Evolutionary conservation across 2,888 invertebrate genomes (phyloP).

Genomic region (Harpagoxenus sublaevis): DNA sequence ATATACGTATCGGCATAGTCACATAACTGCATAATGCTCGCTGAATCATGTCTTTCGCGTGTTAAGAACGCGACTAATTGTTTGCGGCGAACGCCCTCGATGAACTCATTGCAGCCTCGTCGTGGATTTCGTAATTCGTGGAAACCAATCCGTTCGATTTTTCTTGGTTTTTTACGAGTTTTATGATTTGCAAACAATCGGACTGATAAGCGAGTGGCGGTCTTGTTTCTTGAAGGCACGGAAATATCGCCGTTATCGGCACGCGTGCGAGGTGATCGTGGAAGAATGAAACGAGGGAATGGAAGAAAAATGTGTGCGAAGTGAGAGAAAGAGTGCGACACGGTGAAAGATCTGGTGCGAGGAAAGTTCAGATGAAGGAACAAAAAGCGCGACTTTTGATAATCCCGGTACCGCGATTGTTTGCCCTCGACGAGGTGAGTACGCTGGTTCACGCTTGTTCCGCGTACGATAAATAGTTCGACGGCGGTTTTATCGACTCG

Average conservation of each 20-base stretch:
- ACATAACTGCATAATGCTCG: background rate
- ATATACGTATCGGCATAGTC: background rate
- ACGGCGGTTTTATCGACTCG: constrained; percentile 75
- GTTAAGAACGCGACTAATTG: constrained; percentile 14
- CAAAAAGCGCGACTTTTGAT: constrained; percentile 55
- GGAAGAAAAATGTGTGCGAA: background rate
- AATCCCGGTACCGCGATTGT: constrained; percentile 62
- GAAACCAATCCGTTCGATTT: constrained; percentile 49
- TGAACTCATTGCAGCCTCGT: constrained; percentile 61
- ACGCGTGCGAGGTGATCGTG: background rate
- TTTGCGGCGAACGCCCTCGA: constrained; percentile 46
- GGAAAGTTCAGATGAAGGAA: constrained; percentile 23
- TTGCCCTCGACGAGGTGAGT: constrained; percentile 50
- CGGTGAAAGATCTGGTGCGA: background rate
- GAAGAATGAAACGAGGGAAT: background rate
- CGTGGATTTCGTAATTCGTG: constrained; percentile 19
- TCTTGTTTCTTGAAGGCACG: constrained; percentile 54
- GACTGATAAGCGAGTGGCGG: constrained; percentile 60
- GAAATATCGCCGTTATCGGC: constrained; percentile 72
- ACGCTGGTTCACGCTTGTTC: constrained; percentile 58
- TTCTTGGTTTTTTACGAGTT: constrained; percentile 56
- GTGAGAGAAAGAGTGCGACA: background rate
- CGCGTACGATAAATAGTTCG: constrained; percentile 70
- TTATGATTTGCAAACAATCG: constrained; percentile 78
- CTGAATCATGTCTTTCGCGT: constrained; percentile 21